Conservation (phyloP, 2,797 vertebrate genomes). For the Macroramphosus scolopax region DNA sequence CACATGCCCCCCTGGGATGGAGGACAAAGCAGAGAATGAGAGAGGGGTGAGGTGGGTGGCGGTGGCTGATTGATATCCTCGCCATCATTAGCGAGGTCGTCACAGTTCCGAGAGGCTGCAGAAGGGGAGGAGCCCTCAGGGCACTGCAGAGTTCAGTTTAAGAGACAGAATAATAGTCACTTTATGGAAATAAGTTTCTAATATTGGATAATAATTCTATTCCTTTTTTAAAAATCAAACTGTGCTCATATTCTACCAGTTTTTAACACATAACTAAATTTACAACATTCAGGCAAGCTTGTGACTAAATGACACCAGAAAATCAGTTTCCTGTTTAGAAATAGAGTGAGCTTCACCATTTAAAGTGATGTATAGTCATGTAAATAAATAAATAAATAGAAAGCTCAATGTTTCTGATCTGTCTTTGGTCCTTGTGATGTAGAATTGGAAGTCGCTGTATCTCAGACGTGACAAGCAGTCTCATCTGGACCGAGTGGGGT, state of each 20-base stretch:
- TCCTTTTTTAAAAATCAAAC: conserved; percentile 4
- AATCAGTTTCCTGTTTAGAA: too few species aligned
- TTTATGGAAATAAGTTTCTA: conserved; percentile 30
- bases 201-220: too few species aligned
- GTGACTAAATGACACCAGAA: too few species aligned
- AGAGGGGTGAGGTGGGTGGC: conserved; percentile 19
- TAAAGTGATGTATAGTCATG: too few species aligned
- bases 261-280: too few species aligned
- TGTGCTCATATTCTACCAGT: neutral
- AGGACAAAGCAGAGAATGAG: conserved; percentile 47
- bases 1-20: conserved; percentile 80
- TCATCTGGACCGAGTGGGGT: conserved; percentile 21
- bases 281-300: too few species aligned
- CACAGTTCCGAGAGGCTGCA: conserved; percentile 61
- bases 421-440: conserved; percentile 19
- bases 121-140: conserved; percentile 50
- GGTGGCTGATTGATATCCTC: conserved; percentile 39
- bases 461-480: conserved; percentile 19
- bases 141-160: conserved; percentile 41
- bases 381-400: too few species aligned
- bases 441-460: conserved; percentile 8
- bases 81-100: conserved; percentile 49
- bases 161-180: conserved; percentile 37
- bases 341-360: too few species aligned
- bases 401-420: conserved; percentile 5